These are phyloP conservation scores for Apteryx mantelli DNA, from an alignment of 2,113 vertebrate species.

Conservation along the genomic window DNA sequence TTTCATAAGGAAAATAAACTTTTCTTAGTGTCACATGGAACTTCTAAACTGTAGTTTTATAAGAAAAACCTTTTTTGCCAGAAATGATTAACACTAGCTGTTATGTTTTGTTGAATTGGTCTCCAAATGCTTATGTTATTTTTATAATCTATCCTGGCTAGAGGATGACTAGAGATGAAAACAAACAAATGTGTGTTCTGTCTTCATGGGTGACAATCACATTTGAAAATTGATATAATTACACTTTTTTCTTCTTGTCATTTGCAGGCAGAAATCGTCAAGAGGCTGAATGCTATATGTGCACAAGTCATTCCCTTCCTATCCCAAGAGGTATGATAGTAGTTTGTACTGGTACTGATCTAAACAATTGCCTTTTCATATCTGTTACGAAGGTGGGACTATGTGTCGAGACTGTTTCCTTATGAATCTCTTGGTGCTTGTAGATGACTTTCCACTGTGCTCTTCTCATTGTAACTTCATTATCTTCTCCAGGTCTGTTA, in stretches of 20 bases:
- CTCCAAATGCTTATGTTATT: not conserved
- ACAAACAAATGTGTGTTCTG: not conserved
- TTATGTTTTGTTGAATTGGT: conserved; percentile 6
- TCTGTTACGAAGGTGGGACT: conserved; percentile 19
- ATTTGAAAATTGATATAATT: conserved; percentile 49
- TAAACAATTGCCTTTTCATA: not conserved
- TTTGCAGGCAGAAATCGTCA: conserved; percentile 95
- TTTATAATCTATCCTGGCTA: not conserved
- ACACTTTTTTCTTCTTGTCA: conserved; percentile 69
- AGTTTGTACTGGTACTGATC: conserved; percentile 23
- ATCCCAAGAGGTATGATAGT: conserved; percentile 92
- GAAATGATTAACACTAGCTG: conserved; percentile 26
- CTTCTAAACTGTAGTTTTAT: conserved; percentile 33
- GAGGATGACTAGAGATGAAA: not conserved
- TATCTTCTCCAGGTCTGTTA: conserved; percentile 34
- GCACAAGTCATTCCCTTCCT: conserved; percentile 97
- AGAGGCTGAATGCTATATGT: conserved; percentile 97
- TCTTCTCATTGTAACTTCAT: conserved; percentile 20
- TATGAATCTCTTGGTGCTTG: conserved; percentile 37
- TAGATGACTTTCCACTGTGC: conserved; percentile 24
- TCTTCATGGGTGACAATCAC: conserved; percentile 1
- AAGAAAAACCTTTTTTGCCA: conserved; percentile 7
- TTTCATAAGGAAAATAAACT: conserved; percentile 17
- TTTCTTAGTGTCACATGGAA: conserved; percentile 15
- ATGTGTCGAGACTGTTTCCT: not conserved